Percentiles rank a stretch among this genome's conserved stretches.
phyloP scores from a whole-genome alignment of 2,888 invertebrate genomes.

The Nematopogon swammerdamellus region DNA sequence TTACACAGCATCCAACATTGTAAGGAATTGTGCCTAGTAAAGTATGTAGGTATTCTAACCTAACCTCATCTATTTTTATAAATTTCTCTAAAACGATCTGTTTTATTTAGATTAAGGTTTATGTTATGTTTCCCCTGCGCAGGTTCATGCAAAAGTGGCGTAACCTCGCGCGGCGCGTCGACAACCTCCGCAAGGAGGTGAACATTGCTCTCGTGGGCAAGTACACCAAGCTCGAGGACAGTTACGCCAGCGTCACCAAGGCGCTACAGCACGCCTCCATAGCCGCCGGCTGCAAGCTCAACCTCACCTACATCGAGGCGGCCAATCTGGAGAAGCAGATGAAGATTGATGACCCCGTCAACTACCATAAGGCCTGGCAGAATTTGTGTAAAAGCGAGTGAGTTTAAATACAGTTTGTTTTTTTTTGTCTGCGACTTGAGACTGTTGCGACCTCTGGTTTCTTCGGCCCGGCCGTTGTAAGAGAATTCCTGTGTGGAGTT shows the following conservation, averaged over 20 bases:
- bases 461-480: too few species aligned
- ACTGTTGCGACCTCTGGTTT: too few species aligned
- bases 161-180: conserved; percentile 81
- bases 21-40: too few species aligned
- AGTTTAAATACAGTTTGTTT: too few species aligned
- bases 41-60: too few species aligned
- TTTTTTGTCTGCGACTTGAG: too few species aligned
- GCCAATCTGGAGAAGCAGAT: conserved; percentile 78
- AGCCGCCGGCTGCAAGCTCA: conserved; percentile 78
- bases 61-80: too few species aligned
- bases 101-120: too few species aligned
- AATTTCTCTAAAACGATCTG: too few species aligned
- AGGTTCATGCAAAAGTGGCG: conserved; percentile 88
- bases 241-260: conserved; percentile 95
- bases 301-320: conserved; percentile 89
- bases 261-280: conserved; percentile 92
- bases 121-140: too few species aligned
- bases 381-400: conserved; percentile 82
- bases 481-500: too few species aligned
- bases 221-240: conserved; percentile 93
- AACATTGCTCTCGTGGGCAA: conserved; percentile 93
- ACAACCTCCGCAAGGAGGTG: conserved; percentile 79
- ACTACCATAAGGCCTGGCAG: conserved; percentile 93
- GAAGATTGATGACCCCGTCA: conserved; percentile 70
- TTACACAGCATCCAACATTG: too few species aligned